Evolutionary conservation across 1,140 invertebrate genomes (phyloP), one percentile per base, ranked within the genome.

Genomic region (Plodia interpunctella): DNA sequence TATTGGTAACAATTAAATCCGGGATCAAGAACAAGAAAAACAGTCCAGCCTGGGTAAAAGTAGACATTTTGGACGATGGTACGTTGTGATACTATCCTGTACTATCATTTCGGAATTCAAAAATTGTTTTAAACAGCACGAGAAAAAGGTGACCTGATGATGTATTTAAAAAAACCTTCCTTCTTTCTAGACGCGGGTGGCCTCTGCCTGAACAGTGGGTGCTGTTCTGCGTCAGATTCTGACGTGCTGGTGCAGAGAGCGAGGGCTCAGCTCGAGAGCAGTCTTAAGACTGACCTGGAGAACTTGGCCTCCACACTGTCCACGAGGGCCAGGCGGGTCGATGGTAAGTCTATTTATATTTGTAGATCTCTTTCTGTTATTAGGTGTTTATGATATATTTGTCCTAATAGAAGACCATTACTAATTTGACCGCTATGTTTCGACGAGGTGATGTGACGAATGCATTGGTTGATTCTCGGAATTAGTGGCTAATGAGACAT

Each of bases 291-390:
- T 50, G 86, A 90, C 54, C 82, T 90, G 15, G 76, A 57, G 67
- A 88, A 84, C 60, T 70, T 90, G 28, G 76, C 87, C 0, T 78
- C 85, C 9, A 77, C 80, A 38, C 69, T 90, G 51, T 64, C 74
- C 8, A 79, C 77, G 53, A 79, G 83, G 50, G 87, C 89, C n/a
- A 88, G 77, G 58, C 74, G 77, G 18, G 89, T 90, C 65, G 88
- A 90, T 60, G 87, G 89, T 90, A 65, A 88, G 84, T 82, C n/a
- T n/a, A n/a, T n/a, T 25, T 6, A 3, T 2, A 2, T 25, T 25
- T 6, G 21, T 25, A 25, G 2, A 6, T 25, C 21, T 25, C 21
- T 25, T 25, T n/a, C n/a, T n/a, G n/a, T n/a, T n/a, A n/a, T n/a
- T n/a, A n/a, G n/a, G n/a, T n/a, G n/a, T n/a, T n/a, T n/a, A n/a